These are phyloP conservation scores for Trematocara zebra DNA, from an alignment of 2,113 vertebrate species.

Conservation along the genomic window DNA sequence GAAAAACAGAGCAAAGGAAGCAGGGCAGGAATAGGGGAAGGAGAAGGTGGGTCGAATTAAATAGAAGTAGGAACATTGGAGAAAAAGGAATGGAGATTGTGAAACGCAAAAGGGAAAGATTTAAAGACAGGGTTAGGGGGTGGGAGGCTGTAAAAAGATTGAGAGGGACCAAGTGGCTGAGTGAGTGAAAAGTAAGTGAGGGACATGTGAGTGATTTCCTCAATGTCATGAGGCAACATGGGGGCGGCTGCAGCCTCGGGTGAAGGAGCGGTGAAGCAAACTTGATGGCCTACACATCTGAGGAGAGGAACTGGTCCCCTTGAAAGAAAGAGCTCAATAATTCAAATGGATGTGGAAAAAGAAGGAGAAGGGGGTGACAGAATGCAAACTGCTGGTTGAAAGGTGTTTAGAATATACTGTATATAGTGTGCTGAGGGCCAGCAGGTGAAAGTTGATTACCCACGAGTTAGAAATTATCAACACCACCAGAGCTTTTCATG, in stretches of 20 bases:
- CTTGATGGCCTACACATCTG: constrained; percentile 64
- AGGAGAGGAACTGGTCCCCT: constrained; percentile 53
- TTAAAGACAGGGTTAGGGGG: constrained; percentile 53
- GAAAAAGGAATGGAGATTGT: constrained; percentile 17
- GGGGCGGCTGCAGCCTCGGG: constrained; percentile 49
- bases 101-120: constrained; percentile 30
- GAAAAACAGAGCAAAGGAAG: constrained; percentile 50
- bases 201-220: constrained; percentile 67
- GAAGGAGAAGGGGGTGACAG: not conserved
- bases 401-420: constrained; percentile 20
- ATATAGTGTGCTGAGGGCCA: not conserved
- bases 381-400: constrained; percentile 1
- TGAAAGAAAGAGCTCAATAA: constrained; percentile 69
- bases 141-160: constrained; percentile 35
- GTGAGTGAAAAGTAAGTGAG: constrained; percentile 51
- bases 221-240: constrained; percentile 60
- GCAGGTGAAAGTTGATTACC: not conserved
- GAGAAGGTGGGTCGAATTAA: not conserved
- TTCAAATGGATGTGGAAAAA: constrained; percentile 54
- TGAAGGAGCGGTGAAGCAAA: constrained; percentile 66
- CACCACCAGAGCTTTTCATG: not conserved
- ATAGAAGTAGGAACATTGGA: not conserved
- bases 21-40: not conserved
- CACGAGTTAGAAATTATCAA: constrained; percentile 30
- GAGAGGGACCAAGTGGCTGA: constrained; percentile 43